Base-by-base conservation (phyloP, 2,888 invertebrate genomes). In the Cerceris rybyensis region DNA sequence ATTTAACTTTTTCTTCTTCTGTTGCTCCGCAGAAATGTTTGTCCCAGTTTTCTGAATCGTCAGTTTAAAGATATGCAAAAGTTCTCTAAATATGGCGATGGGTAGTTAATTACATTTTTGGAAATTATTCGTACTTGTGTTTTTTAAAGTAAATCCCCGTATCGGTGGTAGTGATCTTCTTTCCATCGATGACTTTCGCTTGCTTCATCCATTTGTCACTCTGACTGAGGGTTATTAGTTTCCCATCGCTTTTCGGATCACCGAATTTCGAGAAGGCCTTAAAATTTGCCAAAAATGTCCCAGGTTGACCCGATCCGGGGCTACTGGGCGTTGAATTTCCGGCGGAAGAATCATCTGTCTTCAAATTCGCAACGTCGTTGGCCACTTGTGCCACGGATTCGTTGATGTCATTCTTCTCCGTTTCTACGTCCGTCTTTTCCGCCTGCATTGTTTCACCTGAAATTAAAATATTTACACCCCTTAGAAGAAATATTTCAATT, bases 201-300 rank as follows among this genome's bases (percentile, higher is more conserved):
- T 98, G 98, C 89, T 97, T 98, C 96, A 98, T 96, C 98, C 98
- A 98, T 93, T 98, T 98, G 92, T 98, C 98, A 89, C 97, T 96
- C 92, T 98, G 97, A 9, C 96, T 96, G n/a, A 98, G 93, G 0
- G 97, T 97, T 80, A 98, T 96, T 57, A 94, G 94, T 92, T 96
- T 97, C 0, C 98, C 98, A 89, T 97, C 97, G 14, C 97, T 96
- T 91, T 97, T 97, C 4, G 94, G 94, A 90, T 98, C 97, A 0
- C 98, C 98, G 90, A 98, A 98, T 93, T 97, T 97, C 7, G 96
- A 96, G 92, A 97, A 98, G 1, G 95, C 94, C 89, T 95, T 95
- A 91, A 97, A 97, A 72, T 78, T 90, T 0, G 89, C 80, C 9
- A 88, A 46, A 69, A 92, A 91, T 5, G 88, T 85, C 5, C 85